These are phyloP conservation scores for Glyptemys insculpta DNA, from an alignment of 2,797 vertebrate genomes.

Conservation along the genomic window DNA sequence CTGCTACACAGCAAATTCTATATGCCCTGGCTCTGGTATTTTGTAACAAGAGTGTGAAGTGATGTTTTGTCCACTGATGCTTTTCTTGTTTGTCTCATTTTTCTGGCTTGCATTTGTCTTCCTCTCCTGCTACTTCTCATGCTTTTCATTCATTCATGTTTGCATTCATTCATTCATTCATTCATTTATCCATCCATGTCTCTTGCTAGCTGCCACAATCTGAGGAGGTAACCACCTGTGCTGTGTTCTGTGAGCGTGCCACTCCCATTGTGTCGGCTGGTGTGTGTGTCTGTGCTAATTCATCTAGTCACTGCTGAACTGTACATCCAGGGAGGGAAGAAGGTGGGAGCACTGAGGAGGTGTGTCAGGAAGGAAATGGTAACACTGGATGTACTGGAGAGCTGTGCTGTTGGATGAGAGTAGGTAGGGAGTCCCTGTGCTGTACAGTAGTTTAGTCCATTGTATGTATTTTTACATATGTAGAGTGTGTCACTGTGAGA, in stretches of 20 bases:
- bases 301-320: conserved; percentile 66
- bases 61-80: not conserved
- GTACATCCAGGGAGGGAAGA: conserved; percentile 33
- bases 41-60: not conserved
- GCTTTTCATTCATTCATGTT: conserved; percentile 2
- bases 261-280: not conserved
- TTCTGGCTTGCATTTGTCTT: not conserved
- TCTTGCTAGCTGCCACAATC: conserved; percentile 83
- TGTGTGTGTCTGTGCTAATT: conserved; percentile 42
- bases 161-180: conserved; percentile 23
- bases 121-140: not conserved
- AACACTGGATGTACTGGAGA: conserved; percentile 67
- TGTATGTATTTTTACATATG: fast-evolving
- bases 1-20: not conserved
- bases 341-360: not conserved
- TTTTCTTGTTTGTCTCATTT: not conserved
- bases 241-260: conserved; percentile 43
- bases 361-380: not conserved
- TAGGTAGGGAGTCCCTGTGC: not conserved
- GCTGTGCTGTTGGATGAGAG: conserved; percentile 52
- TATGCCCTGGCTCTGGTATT: not conserved
- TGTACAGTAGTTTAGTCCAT: conserved; percentile 29
- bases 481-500: fast-evolving
- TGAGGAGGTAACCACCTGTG: conserved; percentile 83
- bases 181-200: conserved; percentile 63